These are phyloP conservation scores for Lithosia quadra DNA, from an alignment of 2,888 invertebrate genomes.

Conservation along the genomic window DNA sequence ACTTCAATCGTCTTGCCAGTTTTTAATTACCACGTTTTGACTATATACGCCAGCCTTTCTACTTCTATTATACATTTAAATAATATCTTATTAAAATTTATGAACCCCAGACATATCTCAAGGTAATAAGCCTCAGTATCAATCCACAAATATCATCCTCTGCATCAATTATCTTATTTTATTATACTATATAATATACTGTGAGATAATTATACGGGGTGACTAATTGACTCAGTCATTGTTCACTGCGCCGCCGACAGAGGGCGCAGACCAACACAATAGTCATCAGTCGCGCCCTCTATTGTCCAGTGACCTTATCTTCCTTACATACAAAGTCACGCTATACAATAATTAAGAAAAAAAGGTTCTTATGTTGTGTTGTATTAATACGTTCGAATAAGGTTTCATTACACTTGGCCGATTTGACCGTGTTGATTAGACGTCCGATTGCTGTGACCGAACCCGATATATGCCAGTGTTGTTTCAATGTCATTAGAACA, in stretches of 20 bases:
- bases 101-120: constrained; percentile 14
- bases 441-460: constrained; percentile 38
- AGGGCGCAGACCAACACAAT: constrained; percentile 68
- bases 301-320: constrained; percentile 71
- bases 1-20: neutral
- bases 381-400: constrained; percentile 18
- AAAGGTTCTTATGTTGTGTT: constrained; percentile 13
- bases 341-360: constrained; percentile 51
- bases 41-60: neutral
- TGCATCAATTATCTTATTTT: constrained; percentile 9
- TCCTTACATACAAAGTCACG: constrained; percentile 52
- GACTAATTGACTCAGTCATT: constrained; percentile 63
- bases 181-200: constrained; percentile 9
- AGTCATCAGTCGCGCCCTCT: constrained; percentile 62
- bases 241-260: constrained; percentile 65
- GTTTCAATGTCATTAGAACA: constrained; percentile 27
- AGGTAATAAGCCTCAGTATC: constrained; percentile 12
- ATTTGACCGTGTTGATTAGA: constrained; percentile 28
- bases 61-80: neutral
- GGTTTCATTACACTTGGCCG: constrained; percentile 30
- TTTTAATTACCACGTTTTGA: neutral
- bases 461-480: constrained; percentile 34
- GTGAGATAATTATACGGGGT: constrained; percentile 49
- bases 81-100: neutral
- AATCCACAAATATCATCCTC: constrained; percentile 8